These are phyloP conservation scores for Anguilla obscura DNA, from an alignment of 2,797 vertebrate species.

Conservation along the genomic window DNA sequence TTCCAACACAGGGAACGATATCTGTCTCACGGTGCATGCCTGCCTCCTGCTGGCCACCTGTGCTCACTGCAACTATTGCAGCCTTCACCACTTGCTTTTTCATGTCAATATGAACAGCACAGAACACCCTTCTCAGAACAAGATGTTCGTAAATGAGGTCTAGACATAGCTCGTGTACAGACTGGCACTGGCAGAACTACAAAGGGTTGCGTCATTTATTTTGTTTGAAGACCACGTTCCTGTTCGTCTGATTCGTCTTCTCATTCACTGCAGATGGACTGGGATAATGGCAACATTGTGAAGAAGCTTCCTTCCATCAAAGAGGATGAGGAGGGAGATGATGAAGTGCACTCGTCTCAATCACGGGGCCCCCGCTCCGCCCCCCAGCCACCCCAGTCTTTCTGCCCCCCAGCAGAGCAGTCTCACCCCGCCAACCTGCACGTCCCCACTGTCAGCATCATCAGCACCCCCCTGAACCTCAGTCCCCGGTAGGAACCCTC, in stretches of 20 bases:
- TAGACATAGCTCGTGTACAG: neutral
- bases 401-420: neutral
- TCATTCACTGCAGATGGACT: neutral
- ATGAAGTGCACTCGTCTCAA: neutral
- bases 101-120: neutral
- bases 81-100: neutral
- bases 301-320: conserved; percentile 19
- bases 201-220: neutral
- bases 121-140: neutral
- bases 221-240: neutral
- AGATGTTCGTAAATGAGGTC: neutral
- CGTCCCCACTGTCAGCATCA: neutral
- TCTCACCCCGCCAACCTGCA: neutral
- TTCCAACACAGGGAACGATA: neutral
- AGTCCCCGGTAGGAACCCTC: conserved; percentile 7
- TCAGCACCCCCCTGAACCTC: neutral
- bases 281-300: neutral
- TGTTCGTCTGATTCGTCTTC: neutral
- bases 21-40: neutral
- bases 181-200: neutral
- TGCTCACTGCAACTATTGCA: neutral
- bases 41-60: neutral
- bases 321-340: conserved; percentile 21
- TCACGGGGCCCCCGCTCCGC: neutral
- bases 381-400: neutral